Evolutionary conservation across 2,888 invertebrate genomes (phyloP), one percentile per base, ranked within the genome.

Genomic region (Pyrgus malvae): DNA sequence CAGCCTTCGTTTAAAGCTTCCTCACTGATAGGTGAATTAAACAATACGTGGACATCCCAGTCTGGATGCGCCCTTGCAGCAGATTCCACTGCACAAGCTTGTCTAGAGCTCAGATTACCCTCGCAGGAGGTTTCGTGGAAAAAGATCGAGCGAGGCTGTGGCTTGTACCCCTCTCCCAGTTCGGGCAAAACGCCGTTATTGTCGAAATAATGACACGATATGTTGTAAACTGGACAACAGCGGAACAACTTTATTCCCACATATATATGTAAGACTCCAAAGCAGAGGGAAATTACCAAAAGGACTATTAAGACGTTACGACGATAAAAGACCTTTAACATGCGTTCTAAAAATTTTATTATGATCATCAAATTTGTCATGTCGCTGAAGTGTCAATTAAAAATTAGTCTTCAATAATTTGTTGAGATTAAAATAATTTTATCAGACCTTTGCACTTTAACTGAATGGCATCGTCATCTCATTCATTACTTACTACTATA

Each of bases 81-180:
- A 0, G 94, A 93, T 77, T 94, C 94, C 0, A 94, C 90, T 0
- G 94, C 92, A 69, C 94, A 94, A 0, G 93, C 93, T 68, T 94
- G 93, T 12, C 94, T 82, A 0, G 91, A 68, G 14, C 83, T 88
- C 25, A 94, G 70, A 0, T 76, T 69, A 3, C 88, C 85, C 1
- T 78, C 84, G 65, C 94, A 94, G 0, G 93, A 93, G 0, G 94
- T 93, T 67, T 94, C 94, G 62, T 92, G 91, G 66, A 94, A 94
- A 70, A 94, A 94, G 60, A 94, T 93, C 8, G 92, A 91, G 19
- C 66, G 65, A 12, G 72, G 70, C 12, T 86, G 80, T 42, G 76
- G 68, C 14, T 44, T 51, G 12, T 51, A 51, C 3, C 60, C 57
- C 11, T 64, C 63, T 14, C 74, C 68, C 2, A 63, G 60, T 8